Evolutionary conservation across 2,113 vertebrate species (phyloP), one percentile per base, ranked within the genome.

Genomic region (Hypanus sabinus): DNA sequence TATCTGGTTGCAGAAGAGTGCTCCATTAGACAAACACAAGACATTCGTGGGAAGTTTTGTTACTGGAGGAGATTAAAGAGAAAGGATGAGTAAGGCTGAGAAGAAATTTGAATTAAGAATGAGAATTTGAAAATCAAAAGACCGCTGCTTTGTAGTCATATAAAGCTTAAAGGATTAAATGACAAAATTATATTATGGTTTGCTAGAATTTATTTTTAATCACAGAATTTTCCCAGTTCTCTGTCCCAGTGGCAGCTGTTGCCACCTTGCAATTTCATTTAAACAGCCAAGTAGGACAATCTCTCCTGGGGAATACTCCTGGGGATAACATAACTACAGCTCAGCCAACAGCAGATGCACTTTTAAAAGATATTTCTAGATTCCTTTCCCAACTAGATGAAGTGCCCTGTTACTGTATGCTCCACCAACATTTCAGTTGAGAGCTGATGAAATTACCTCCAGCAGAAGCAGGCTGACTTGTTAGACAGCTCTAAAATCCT

Each of bases 401-500:
- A 11, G 11, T 38, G 14, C 71, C 46, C 91, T 55, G 70, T 73
- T 73, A 16, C 20, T 75, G 68, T 12, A 93, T 75, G 91, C 70
- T 55, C 22, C 33, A 92, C 65, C 33, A 27, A 65, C 68, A 92
- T 68, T 33, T 46, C 65, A 73, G 62, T 33, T 92, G 65, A 71
- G 90, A 92, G 46, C 90, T 92, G 33, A 92, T 71, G 33, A 92
- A 92, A 38, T 46, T 36, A 70, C 88, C 62, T 70, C 91, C 36
- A 73, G 20, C 36, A 93, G 36, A 71, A 33, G 70, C 36, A 93
- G 70, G 24, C 22, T 16, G 38, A 55, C 68, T 30, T 14, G 91
- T 75, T 70, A 75, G 91, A 73, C 68, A 30, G 30, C 22, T 71
- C 90, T 71, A 75, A 9, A 73, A 93, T 55, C 71, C 91, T 30